Percentiles rank a stretch among this genome's conserved stretches.
Evolutionary conservation across 37 sponge, comb jelly and placozoan species (phyloP).

Genomic region (Haliclona indistincta): DNA sequence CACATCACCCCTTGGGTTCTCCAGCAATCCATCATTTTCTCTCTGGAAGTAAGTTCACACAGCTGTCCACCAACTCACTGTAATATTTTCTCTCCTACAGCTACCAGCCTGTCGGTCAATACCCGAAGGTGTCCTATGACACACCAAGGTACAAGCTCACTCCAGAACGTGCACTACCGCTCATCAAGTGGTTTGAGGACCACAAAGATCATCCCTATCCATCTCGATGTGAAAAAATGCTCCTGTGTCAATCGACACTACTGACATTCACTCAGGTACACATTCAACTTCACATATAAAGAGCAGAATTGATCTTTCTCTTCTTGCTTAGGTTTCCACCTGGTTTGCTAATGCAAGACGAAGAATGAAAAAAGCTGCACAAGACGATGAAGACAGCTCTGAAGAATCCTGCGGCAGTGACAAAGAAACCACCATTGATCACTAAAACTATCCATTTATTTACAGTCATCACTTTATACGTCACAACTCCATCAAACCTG

Average conservation of each 20-base stretch:
- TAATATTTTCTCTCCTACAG: background rate
- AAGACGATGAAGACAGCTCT: slow-evolving; percentile 45
- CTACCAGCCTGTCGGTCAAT: background rate
- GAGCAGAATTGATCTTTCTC: background rate
- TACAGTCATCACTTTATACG: no score
- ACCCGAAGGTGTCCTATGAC: slow-evolving; percentile 40
- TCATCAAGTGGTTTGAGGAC: slow-evolving; percentile 85
- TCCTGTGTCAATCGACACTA: slow-evolving; percentile 73
- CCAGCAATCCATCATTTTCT: background rate
- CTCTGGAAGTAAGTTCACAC: slow-evolving; percentile 4
- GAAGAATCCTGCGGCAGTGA: slow-evolving; percentile 13
- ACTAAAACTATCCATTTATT: no score
- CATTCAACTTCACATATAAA: background rate
- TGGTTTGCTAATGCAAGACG: slow-evolving; percentile 88
- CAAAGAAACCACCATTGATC: no score
- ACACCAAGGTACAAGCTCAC: slow-evolving; percentile 82
- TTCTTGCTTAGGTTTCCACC: slow-evolving; percentile 63
- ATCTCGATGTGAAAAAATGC: slow-evolving; percentile 75
- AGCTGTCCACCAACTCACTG: background rate
- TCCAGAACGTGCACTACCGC: slow-evolving; percentile 75
- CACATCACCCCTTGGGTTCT: background rate
- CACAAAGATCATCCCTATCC: slow-evolving; percentile 90
- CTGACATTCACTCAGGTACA: slow-evolving; percentile 84
- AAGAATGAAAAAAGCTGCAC: slow-evolving; percentile 63
- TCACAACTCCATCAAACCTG: no score